Evolutionary conservation across 1,140 invertebrate genomes (phyloP), one percentile per base, ranked within the genome.

Genomic region (Asbolus verrucosus): DNA sequence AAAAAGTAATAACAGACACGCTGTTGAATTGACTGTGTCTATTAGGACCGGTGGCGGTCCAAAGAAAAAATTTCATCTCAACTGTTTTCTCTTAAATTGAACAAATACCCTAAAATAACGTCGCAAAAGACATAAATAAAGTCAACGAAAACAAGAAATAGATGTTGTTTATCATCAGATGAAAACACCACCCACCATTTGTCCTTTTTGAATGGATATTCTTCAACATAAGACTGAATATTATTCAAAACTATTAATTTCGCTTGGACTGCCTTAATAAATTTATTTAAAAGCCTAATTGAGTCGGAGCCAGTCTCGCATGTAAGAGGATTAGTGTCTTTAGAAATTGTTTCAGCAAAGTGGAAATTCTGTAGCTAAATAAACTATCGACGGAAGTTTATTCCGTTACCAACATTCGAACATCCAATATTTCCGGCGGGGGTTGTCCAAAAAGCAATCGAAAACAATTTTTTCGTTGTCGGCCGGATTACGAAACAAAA

Each of bases 291-390:
- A 14, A 54, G 46, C 46, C 41, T 46, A 46, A 46, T 46, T 46
- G 41, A 46, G 41, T 18, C 46, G 46, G 46, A 54, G 27, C 21
- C 46, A 24, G n/a, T 3, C 11, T 13, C 19, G 46, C 46, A 27
- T n/a, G 27, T 54, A 54, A 54, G 46, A 19, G 46, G 46, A 54
- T 54, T 54, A 54, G n/a, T 27, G 46, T 30, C 46, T 54, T 14
- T 21, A 54, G 46, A 54, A 50, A 54, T 54, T 27, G 46, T 54
- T 54, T 54, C 46, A 54, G 24, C 27, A 54, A 27, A 54, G 19
- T 54, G 21, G 46, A 54, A 54, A 54, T 27, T 54, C 16, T 6
- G 18, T 6, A 18, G 41, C 16, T 16, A 46, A 19, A 46, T 18
- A 46, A 14, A 43, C 11, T 43, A 18, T 16, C 16, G 14, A 9